Base-by-base conservation (phyloP, 2,888 invertebrate species). In the Sisyra terminalis region DNA sequence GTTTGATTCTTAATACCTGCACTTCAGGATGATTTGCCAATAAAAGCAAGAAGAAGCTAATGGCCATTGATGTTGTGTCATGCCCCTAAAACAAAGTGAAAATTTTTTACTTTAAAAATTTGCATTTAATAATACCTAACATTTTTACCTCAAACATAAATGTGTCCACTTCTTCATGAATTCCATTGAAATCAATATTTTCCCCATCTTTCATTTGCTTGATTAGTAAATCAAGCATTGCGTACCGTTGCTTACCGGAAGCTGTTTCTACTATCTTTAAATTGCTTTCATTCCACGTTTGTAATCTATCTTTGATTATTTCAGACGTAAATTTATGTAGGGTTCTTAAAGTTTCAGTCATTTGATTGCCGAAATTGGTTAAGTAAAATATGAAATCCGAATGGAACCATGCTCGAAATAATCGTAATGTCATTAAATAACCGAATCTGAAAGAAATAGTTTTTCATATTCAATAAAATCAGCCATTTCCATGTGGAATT, bases 131-230 rank as follows among this genome's bases (percentile, higher is more conserved):
- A 24, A 24, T 24, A 24, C 7, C 24, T 24, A n/a, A n/a, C 24
- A 5, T 3, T 5, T 24, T 13, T 44, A 44, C 44, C 29, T 38
- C 44, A 44, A 44, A 44, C 44, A 44, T 40, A 17, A 44, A 44
- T 6, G 44, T 40, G 17, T 44, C 40, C 3, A 41, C 41, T 41
- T 44, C 44, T 40, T 44, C 44, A 11, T 30, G 14, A 18, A 44
- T 41, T 15, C 44, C 44, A 34, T n/a, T 18, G 36, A 36, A 29
- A 13, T 35, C 37, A 29, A 44, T 44, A 31, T 36, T 36, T n/a
- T 32, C 41, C 5, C 31, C 29, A 14, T 31, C 30, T 16, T 36
- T 40, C 15, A 40, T 40, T 7, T 32, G 36, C 5, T 10, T 30
- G n/a, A 44, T 35, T 11, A 44, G 18, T n/a, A 44, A 30, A 30